Conservation (phyloP, 1,140 invertebrate species). For the Rhopalosiphum maidis region DNA sequence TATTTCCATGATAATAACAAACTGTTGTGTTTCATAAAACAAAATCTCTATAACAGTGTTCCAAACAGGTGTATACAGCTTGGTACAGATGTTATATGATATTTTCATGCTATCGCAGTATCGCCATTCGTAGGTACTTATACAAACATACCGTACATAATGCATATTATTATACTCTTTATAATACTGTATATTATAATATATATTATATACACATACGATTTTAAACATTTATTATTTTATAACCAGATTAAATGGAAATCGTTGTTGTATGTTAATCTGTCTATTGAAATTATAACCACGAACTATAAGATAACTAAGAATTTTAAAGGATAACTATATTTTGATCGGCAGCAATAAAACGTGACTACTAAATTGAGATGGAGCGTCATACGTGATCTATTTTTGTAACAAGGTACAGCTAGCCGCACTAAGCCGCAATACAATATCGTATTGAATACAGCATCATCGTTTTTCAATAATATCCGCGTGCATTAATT, state of each 20-base stretch:
- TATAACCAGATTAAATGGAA: background rate
- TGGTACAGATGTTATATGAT: background rate
- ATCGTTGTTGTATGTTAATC: background rate
- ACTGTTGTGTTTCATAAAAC: background rate
- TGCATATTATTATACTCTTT: too few relatives aligned
- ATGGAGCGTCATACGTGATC: background rate
- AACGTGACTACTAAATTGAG: background rate
- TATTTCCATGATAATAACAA: background rate
- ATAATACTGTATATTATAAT: background rate
- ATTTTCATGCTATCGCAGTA: background rate
- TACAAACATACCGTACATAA: too few relatives aligned
- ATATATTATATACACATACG: background rate
- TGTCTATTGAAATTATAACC: background rate
- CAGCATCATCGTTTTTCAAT: background rate
- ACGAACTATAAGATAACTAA: background rate
- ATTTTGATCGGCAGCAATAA: background rate
- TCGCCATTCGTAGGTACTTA: background rate
- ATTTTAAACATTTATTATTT: background rate
- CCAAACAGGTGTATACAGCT: background rate
- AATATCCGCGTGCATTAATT: background rate
- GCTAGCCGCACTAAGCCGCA: background rate
- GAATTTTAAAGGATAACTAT: background rate
- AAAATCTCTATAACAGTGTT: background rate
- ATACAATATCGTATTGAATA: background rate
- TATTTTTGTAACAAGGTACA: background rate